Conservation (phyloP, 2,888 invertebrate species). For the Eumerus sabulonum region DNA sequence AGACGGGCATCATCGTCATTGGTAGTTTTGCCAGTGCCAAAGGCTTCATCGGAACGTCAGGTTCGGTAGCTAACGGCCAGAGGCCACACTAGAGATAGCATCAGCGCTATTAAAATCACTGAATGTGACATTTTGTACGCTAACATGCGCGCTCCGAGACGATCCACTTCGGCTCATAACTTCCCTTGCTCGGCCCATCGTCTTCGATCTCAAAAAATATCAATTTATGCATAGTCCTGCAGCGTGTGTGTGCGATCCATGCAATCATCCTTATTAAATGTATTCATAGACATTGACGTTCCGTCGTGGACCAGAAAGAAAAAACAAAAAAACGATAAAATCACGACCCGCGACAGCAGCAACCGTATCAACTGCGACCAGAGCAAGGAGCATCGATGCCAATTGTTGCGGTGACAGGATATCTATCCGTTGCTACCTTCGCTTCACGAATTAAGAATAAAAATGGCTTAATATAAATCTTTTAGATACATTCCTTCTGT, state of each 20-base stretch:
- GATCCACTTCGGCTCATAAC: constrained; percentile 42
- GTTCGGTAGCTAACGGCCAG: constrained; percentile 57
- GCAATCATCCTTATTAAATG: constrained; percentile 53
- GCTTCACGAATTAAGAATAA: constrained; percentile 68
- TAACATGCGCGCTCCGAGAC: constrained; percentile 57
- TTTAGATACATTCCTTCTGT: constrained; percentile 43
- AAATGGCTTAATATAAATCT: constrained; percentile 69
- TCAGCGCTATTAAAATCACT: constrained; percentile 68
- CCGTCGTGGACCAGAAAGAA: constrained; percentile 4
- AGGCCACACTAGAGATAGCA: constrained; percentile 66
- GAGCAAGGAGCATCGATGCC: constrained; percentile 64
- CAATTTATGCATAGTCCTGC: constrained; percentile 56
- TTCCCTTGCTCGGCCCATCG: constrained; percentile 28
- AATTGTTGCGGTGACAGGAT: constrained; percentile 67
- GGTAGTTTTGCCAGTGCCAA: no score
- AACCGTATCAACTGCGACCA: constrained; percentile 59
- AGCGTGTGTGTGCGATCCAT: constrained; percentile 46
- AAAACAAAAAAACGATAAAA: constrained; percentile 35
- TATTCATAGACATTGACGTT: constrained; percentile 62
- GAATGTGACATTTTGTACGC: constrained; percentile 67
- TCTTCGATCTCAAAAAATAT: constrained; percentile 54
- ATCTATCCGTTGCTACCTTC: constrained; percentile 51
- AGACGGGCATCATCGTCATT: constrained; percentile 58
- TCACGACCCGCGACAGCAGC: constrained; percentile 43
- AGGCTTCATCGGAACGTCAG: constrained; percentile 41